phyloP scores from a whole-genome alignment of 1,140 invertebrate genomes.

The Pseudomyrmex dendroicus region DNA sequence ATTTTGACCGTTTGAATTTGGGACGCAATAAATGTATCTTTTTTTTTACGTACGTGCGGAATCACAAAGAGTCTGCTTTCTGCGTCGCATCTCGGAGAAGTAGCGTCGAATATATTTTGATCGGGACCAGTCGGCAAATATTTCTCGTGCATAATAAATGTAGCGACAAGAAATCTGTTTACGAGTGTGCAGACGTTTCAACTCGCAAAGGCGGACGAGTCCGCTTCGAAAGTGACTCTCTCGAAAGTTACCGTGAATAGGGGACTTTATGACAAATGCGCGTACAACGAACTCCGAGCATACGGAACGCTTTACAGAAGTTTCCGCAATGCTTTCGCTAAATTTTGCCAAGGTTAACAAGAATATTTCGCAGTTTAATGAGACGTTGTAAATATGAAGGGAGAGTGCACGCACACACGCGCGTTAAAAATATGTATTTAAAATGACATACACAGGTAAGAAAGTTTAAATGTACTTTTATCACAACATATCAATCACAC shows the following conservation, averaged over 20 bases:
- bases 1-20: too few relatives aligned
- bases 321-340: not conserved
- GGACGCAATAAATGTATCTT: too few relatives aligned
- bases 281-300: not conserved
- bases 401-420: too few relatives aligned
- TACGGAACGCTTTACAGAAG: not conserved
- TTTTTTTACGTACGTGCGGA: too few relatives aligned
- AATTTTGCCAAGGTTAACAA: not conserved
- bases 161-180: slow-evolving; percentile 21
- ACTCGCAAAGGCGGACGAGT: not conserved
- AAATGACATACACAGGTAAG: not conserved
- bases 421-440: not conserved
- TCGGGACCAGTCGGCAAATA: not conserved
- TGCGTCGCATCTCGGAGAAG: not conserved
- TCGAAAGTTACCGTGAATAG: slow-evolving; percentile 19
- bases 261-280: slow-evolving; percentile 6
- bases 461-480: not conserved
- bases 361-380: not conserved
- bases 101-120: not conserved
- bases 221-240: not conserved
- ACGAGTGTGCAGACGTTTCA: not conserved
- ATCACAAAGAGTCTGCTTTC: not conserved
- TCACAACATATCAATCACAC: too few relatives aligned
- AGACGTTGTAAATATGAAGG: not conserved
- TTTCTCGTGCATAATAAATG: slow-evolving; percentile 10